A percentile compares a stretch with the other conserved stretches of the same genome.
Conservation (phyloP, 2,888 invertebrate species). For the Syrista parreyssii region DNA sequence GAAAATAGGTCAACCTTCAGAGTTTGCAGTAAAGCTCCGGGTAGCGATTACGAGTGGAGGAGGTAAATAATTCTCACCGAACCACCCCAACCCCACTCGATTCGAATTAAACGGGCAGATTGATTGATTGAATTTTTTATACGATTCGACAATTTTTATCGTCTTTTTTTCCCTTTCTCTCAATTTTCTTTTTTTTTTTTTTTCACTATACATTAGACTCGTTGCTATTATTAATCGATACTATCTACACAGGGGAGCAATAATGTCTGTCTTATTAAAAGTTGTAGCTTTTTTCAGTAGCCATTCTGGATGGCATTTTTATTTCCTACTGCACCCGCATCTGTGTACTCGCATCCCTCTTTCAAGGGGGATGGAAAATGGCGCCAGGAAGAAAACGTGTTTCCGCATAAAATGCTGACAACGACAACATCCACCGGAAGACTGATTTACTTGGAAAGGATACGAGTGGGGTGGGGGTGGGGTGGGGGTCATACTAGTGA, state of each 20-base stretch:
- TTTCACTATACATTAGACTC: background rate
- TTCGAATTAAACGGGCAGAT: background rate
- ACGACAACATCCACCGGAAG: conserved; percentile 9
- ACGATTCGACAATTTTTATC: background rate
- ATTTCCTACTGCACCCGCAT: background rate
- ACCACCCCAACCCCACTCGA: background rate
- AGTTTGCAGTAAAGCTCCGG: background rate
- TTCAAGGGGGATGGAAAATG: background rate
- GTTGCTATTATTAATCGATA: background rate
- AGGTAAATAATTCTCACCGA: background rate
- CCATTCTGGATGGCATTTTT: too few species aligned
- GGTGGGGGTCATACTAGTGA: background rate
- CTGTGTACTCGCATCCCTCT: background rate
- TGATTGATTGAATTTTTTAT: background rate
- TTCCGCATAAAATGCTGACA: background rate
- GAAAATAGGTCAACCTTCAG: background rate
- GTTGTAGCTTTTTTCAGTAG: too few species aligned
- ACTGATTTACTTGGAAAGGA: conserved; percentile 6
- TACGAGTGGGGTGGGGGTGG: background rate
- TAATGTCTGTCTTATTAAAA: too few species aligned
- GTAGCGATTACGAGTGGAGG: background rate
- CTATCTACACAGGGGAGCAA: background rate
- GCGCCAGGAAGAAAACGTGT: background rate
- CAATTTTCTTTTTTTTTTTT: too few species aligned
- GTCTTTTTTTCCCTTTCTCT: background rate